Evolutionary conservation across 2,113 vertebrate genomes (phyloP).

Genomic region (Thalassoma bifasciatum): DNA sequence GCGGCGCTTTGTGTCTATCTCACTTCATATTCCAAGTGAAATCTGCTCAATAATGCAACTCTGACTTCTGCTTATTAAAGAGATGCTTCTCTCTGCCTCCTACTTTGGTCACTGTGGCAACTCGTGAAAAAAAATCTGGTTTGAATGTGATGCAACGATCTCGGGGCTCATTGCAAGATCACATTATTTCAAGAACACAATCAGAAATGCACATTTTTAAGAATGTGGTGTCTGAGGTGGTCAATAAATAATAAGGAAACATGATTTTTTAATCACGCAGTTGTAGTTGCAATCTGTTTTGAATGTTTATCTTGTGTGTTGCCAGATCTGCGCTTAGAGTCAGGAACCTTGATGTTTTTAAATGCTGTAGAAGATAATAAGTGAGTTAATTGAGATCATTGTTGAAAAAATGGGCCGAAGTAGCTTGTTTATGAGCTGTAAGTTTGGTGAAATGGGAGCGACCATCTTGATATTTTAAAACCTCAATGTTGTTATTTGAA

Average conservation of each 20-base stretch:
- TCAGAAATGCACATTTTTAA: background rate
- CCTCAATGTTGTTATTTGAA: too few relatives aligned
- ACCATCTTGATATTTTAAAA: too few relatives aligned
- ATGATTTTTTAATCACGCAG: background rate
- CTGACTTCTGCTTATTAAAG: slow-evolving; percentile 57
- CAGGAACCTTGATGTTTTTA: too few relatives aligned
- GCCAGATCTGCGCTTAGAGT: too few relatives aligned
- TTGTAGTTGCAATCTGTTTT: background rate
- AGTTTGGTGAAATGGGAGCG: too few relatives aligned
- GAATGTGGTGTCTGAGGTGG: background rate
- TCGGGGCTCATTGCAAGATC: background rate
- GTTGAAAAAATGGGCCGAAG: too few relatives aligned
- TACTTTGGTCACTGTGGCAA: background rate
- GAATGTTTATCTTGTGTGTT: too few relatives aligned
- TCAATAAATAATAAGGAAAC: background rate
- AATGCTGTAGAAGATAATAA: too few relatives aligned
- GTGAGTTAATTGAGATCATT: too few relatives aligned
- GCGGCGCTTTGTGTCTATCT: slow-evolving; percentile 43
- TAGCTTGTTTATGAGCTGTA: too few relatives aligned
- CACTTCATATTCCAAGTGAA: slow-evolving; percentile 52
- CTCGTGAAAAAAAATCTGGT: background rate
- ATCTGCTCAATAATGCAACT: slow-evolving; percentile 55
- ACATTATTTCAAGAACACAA: background rate
- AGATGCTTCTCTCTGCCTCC: slow-evolving; percentile 11
- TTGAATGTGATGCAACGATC: slow-evolving; percentile 8